Percentiles rank a stretch among this genome's conserved stretches.
phyloP scores from a whole-genome alignment of 2,797 vertebrate species.

The Artibeus jamaicensis region DNA sequence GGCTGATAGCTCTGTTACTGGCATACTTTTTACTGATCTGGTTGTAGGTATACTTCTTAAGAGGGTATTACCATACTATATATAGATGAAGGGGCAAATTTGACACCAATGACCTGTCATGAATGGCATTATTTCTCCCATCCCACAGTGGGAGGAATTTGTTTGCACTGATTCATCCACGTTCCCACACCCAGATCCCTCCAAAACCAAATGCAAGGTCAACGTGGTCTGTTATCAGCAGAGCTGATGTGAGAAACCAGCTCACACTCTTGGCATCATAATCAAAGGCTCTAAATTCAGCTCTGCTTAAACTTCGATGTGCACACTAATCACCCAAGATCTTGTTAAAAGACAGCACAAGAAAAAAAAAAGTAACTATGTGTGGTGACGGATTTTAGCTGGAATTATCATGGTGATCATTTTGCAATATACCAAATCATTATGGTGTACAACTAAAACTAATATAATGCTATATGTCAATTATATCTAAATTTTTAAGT shows the following conservation, averaged over 20 bases:
- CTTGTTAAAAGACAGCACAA: neutral
- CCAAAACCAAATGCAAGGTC: neutral
- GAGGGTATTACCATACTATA: neutral
- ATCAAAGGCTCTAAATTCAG: neutral
- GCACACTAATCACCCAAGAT: neutral
- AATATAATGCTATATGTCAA: neutral
- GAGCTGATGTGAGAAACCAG: neutral
- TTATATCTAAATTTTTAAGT: neutral
- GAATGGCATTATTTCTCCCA: neutral
- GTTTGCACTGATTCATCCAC: neutral
- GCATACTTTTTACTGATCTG: neutral
- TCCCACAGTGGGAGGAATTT: neutral
- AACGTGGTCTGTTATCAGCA: neutral
- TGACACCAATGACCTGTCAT: neutral
- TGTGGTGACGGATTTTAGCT: neutral
- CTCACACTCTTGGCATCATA: neutral
- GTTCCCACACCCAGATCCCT: neutral
- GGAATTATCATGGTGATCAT: neutral
- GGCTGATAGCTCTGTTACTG: neutral
- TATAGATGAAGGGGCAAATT: neutral
- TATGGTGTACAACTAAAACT: neutral
- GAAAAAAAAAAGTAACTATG: neutral
- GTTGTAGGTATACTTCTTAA: neutral
- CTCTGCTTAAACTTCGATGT: neutral
- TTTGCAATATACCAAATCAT: neutral